Percentiles rank a stretch among this genome's conserved stretches.
Evolutionary conservation across 2,113 vertebrate genomes (phyloP).

Genomic region (rat (Rattus norvegicus)): DNA sequence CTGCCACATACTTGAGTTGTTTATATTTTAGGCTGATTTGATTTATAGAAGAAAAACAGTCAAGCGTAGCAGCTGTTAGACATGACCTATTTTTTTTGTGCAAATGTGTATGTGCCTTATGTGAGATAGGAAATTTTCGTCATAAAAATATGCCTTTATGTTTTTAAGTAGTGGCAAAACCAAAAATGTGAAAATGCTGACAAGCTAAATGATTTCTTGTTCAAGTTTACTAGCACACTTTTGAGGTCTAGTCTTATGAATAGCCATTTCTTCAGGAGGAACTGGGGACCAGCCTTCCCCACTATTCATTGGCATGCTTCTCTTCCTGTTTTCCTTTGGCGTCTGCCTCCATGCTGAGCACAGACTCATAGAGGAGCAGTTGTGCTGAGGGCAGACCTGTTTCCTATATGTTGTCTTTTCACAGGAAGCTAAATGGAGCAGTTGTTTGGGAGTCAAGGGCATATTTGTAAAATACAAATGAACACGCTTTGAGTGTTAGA

Average conservation of each 20-base stretch:
- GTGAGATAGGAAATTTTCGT: neutral
- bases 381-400: neutral
- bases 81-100: neutral
- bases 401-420: constrained; percentile 17
- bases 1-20: neutral
- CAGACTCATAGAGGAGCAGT: neutral
- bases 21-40: neutral
- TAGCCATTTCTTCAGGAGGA: neutral
- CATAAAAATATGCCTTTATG: neutral
- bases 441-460: neutral
- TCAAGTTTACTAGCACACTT: neutral
- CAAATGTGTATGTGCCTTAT: neutral
- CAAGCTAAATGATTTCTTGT: constrained; percentile 10
- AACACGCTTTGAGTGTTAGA: neutral
- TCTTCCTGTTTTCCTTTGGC: constrained; percentile 7
- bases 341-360: neutral
- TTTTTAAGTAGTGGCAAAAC: neutral
- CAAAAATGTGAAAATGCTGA: neutral
- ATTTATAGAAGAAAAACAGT: neutral
- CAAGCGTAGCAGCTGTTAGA: neutral
- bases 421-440: neutral
- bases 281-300: neutral
- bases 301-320: neutral
- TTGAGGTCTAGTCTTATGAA: neutral
- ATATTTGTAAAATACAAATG: constrained; percentile 48